Percentiles rank a stretch among this genome's conserved stretches.
These are phyloP conservation scores for Myotis pilosus DNA, from an alignment of 2,797 vertebrate genomes.

Conservation along the genomic window DNA sequence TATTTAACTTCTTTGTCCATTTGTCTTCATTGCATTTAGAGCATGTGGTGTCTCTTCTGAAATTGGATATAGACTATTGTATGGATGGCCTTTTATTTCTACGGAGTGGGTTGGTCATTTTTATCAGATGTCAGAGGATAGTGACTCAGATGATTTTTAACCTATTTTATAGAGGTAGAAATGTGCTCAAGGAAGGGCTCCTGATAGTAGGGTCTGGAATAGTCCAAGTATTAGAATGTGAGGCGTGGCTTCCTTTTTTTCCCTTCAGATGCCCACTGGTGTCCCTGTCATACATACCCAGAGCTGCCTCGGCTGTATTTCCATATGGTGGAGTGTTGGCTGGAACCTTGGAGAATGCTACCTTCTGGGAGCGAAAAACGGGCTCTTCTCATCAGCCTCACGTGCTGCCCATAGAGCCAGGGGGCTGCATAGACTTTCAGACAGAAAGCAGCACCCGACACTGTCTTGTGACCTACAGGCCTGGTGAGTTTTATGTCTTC, in stretches of 20 bases:
- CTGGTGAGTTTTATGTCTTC: slow-evolving; percentile 83
- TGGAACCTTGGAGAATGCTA: slow-evolving; percentile 93
- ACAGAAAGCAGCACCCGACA: slow-evolving; percentile 92
- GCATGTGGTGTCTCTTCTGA: neutral
- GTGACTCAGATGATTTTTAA: neutral
- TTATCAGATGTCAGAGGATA: neutral
- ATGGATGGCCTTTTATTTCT: neutral
- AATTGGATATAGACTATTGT: neutral
- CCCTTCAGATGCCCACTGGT: slow-evolving; percentile 91
- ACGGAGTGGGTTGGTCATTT: neutral
- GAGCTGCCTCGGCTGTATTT: slow-evolving; percentile 88
- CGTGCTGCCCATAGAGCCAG: slow-evolving; percentile 89
- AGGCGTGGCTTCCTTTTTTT: neutral
- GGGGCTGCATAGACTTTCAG: slow-evolving; percentile 93
- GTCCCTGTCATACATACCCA: slow-evolving; percentile 92
- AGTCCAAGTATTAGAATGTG: neutral
- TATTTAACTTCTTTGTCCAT: neutral
- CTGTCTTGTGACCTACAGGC: slow-evolving; percentile 95
- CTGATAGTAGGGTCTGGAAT: neutral
- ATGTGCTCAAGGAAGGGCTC: neutral
- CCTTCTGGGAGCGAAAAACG: slow-evolving; percentile 93
- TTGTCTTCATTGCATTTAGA: slow-evolving; percentile 20
- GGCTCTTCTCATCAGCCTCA: slow-evolving; percentile 89
- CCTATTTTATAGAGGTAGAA: neutral
- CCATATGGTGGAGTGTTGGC: slow-evolving; percentile 93